Evolutionary conservation across 1,140 invertebrate genomes (phyloP).

Genomic region (Coptotermes formosanus): DNA sequence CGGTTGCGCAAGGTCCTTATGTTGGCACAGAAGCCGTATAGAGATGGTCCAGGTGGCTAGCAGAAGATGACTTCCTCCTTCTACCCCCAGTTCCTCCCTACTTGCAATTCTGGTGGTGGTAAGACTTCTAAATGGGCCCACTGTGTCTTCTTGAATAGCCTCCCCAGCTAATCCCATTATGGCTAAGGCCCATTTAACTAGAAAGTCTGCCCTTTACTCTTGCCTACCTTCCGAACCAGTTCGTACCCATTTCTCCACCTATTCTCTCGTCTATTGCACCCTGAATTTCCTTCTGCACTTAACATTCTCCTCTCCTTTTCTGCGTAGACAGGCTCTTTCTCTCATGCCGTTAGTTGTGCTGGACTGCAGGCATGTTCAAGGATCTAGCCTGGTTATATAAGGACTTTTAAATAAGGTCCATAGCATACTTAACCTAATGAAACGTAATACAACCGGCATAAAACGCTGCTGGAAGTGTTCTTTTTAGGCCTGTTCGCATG

Average conservation of each 20-base stretch:
- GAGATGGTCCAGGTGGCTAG: neutral
- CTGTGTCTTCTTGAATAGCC: conserved; percentile 8
- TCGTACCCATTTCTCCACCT: neutral
- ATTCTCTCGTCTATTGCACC: neutral
- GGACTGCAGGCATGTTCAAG: neutral
- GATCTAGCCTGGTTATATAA: too few relatives aligned
- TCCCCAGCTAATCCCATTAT: conserved; percentile 25
- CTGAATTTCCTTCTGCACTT: neutral
- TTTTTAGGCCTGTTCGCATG: too few relatives aligned
- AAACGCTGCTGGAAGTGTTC: too few relatives aligned
- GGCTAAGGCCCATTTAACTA: conserved; percentile 28
- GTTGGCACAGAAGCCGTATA: neutral
- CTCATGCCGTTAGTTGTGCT: neutral
- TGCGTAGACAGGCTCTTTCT: neutral
- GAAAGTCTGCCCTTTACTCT: conserved; percentile 19
- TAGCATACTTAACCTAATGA: too few relatives aligned
- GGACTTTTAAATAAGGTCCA: too few relatives aligned
- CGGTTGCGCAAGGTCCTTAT: neutral
- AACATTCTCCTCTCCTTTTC: too few relatives aligned
- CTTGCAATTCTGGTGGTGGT: neutral
- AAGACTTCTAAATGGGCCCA: conserved; percentile 23
- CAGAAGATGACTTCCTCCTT: neutral
- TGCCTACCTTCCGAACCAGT: neutral
- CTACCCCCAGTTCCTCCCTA: neutral
- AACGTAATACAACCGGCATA: too few relatives aligned